Evolutionary conservation across 2,888 invertebrate species (phyloP).

Genomic region (Parnassius mnemosyne): DNA sequence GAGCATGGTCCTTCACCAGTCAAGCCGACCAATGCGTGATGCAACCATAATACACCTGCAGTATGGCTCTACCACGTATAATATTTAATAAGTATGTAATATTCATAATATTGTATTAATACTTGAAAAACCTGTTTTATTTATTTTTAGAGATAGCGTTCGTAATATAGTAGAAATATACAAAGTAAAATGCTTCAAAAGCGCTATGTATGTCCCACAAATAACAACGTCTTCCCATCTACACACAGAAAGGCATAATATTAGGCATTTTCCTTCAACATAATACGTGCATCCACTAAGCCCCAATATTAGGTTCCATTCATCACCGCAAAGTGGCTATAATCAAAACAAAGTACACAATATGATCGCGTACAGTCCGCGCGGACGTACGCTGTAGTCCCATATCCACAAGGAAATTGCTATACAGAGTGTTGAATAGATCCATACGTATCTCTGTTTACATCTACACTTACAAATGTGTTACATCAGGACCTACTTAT

Average conservation of each 20-base stretch:
- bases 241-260: slow-evolving; percentile 3
- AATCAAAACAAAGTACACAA: slow-evolving; percentile 31
- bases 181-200: not conserved
- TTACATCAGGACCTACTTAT: slow-evolving; percentile 74
- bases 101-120: too few species aligned
- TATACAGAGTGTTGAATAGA: slow-evolving; percentile 55
- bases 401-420: slow-evolving; percentile 50
- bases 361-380: slow-evolving; percentile 24
- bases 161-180: too few species aligned
- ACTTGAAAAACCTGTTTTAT: too few species aligned
- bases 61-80: too few species aligned
- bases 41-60: too few species aligned
- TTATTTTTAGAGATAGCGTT: too few species aligned
- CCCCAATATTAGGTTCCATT: slow-evolving; percentile 21
- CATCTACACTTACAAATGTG: slow-evolving; percentile 75
- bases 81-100: too few species aligned
- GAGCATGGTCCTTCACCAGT: too few species aligned
- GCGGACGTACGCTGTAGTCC: slow-evolving; percentile 27
- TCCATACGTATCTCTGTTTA: slow-evolving; percentile 62
- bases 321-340: slow-evolving; percentile 28
- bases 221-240: not conserved
- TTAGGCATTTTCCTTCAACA: slow-evolving; percentile 17
- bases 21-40: too few species aligned
- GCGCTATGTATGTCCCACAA: not conserved
- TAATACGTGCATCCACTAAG: slow-evolving; percentile 20